Percentiles rank a stretch among this genome's conserved stretches.
Evolutionary conservation across 2,888 invertebrate genomes (phyloP).

Genomic region (Diachrysia chrysitis): DNA sequence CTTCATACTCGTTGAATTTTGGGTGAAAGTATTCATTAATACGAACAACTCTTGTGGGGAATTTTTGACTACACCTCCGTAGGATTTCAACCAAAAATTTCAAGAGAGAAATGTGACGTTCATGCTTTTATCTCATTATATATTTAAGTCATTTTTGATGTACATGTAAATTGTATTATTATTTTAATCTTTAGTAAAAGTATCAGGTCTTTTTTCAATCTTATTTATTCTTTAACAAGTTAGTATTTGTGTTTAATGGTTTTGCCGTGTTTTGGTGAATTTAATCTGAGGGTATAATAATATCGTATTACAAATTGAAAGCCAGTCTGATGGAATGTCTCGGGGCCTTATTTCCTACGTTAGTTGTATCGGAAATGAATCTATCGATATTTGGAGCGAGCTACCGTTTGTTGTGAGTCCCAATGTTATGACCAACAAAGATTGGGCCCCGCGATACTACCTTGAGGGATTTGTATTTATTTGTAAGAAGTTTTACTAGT

Average conservation of each 20-base stretch:
- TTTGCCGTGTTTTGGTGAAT: background rate
- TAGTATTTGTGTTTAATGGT: background rate
- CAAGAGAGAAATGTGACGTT: background rate
- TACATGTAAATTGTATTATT: background rate
- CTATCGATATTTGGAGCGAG: conserved; percentile 28
- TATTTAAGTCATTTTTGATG: background rate
- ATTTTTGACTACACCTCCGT: background rate
- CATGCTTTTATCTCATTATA: background rate
- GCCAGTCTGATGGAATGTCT: background rate
- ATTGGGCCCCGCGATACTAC: conserved; percentile 22
- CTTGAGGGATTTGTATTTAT: conserved; percentile 15
- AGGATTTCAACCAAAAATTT: background rate
- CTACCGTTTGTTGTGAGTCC: conserved; percentile 24
- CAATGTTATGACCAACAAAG: conserved; percentile 31
- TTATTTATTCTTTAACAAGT: background rate
- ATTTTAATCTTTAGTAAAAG: background rate
- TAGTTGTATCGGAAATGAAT: conserved; percentile 47
- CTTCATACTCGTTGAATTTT: conserved; percentile 18
- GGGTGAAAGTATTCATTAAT: conserved; percentile 30
- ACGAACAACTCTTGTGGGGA: conserved; percentile 10
- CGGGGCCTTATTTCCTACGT: conserved; percentile 27
- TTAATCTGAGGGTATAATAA: background rate
- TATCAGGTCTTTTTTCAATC: background rate
- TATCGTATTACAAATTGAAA: conserved; percentile 5
- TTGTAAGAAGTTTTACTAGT: background rate